Evolutionary conservation across 2,888 invertebrate species (phyloP), one percentile per base, ranked within the genome.

Genomic region (Drosophila antonietae): DNA sequence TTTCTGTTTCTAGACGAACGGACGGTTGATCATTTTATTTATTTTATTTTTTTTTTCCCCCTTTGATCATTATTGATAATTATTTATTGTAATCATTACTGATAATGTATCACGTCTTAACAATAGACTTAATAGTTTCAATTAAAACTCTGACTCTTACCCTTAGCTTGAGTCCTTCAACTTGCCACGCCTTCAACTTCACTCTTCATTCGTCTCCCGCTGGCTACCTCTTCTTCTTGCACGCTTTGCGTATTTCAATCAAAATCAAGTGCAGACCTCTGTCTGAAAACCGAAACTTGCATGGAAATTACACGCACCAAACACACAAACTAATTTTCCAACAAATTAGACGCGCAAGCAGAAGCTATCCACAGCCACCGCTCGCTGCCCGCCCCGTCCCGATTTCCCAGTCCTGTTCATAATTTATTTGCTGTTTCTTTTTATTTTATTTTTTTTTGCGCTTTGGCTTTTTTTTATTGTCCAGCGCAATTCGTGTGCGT

Each of bases 251-350:
- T 78, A 83, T 80, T 86, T 83, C 83, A 86, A 83, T 83, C 83
- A 83, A 83, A 83, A 80, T 83, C 83, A 83, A 81, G 55, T 83
- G 75, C 83, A 83, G 83, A 83, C 75, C 53, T 72, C 58, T 28
- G 71, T 63, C 79, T 68, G 63, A 68, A 70, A 70, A 46, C 52
- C 33, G 66, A 76, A 73, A 80, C 81, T 81, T 81, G 80, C 80
- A 81, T 79, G 83, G 68, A 83, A 83, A 86, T 83, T 83, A 83
- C 81, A 86, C 86, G 83, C 83, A 86, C 86, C 77, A 68, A 84
- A 83, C 80, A 83, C 85, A 85, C 79, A 85, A 85, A 85, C 85
- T 85, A 85, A 85, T 85, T 85, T 85, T 85, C 85, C 85, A 87
- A 85, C 85, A 85, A 85, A 85, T 85, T 85, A 85, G 85, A 79